Evolutionary conservation across 1,140 invertebrate species (phyloP).

Genomic region (Euborellia annulipes): DNA sequence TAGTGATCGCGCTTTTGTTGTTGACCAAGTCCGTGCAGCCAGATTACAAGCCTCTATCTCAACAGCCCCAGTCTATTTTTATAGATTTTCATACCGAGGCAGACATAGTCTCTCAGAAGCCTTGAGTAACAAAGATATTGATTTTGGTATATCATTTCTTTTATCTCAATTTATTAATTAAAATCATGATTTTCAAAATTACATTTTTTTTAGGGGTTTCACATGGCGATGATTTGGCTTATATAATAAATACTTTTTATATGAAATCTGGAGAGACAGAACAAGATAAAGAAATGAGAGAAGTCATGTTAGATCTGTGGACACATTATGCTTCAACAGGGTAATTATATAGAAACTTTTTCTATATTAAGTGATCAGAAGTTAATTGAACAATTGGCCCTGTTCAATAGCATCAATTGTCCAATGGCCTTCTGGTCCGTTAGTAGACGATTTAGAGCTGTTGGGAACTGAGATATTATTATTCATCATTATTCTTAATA

Average conservation of each 20-base stretch:
- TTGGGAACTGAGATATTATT: too few species aligned
- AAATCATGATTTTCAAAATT: not conserved
- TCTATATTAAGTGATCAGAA: too few species aligned
- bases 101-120: conserved; percentile 32
- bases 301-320: conserved; percentile 33
- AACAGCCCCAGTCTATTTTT: conserved; percentile 38
- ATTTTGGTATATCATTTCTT: conserved; percentile 33
- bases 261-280: conserved; percentile 21
- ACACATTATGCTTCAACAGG: conserved; percentile 34
- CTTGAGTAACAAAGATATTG: conserved; percentile 26
- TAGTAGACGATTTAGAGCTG: too few species aligned
- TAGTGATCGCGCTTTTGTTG: conserved; percentile 39
- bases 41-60: conserved; percentile 34
- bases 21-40: conserved; percentile 35
- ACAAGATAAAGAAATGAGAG: conserved; percentile 33
- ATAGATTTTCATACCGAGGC: conserved; percentile 36
- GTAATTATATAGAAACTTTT: conserved; percentile 31
- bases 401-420: too few species aligned
- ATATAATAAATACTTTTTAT: conserved; percentile 24
- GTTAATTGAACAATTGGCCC: too few species aligned
- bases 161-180: conserved; percentile 2
- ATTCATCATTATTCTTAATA: too few species aligned
- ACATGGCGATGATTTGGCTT: conserved; percentile 39
- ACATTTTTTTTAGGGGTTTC: conserved; percentile 31
- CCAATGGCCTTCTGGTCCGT: too few species aligned